Percentiles rank a stretch among this genome's conserved stretches.
These are phyloP conservation scores for Sepioteuthis lessoniana DNA, from an alignment of 2,888 invertebrate species.

Conservation along the genomic window DNA sequence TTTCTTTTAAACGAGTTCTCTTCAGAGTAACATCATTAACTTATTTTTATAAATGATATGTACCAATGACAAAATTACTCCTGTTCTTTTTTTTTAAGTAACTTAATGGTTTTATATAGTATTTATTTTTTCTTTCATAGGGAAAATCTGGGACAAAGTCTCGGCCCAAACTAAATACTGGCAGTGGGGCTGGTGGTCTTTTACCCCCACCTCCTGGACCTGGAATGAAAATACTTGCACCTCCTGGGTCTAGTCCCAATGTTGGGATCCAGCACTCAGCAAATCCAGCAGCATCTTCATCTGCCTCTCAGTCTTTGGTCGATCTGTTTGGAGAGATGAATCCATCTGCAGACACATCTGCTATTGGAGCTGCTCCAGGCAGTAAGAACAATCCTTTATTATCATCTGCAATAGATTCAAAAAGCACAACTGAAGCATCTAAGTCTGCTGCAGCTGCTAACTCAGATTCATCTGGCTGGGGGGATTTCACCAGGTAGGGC, in stretches of 20 bases:
- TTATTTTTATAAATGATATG: too few relatives aligned
- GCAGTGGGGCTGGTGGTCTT: constrained; percentile 13
- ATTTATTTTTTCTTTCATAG: background rate
- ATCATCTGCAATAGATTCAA: background rate
- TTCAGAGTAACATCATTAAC: too few relatives aligned
- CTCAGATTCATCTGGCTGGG: background rate
- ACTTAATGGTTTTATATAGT: background rate
- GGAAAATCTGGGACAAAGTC: background rate
- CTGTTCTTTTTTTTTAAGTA: too few relatives aligned
- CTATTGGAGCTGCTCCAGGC: background rate
- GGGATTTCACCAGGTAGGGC: background rate
- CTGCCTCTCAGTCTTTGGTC: background rate
- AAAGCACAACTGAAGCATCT: background rate
- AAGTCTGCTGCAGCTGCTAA: background rate
- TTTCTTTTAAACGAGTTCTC: too few relatives aligned
- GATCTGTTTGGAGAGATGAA: background rate
- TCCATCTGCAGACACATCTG: background rate
- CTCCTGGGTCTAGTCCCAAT: background rate
- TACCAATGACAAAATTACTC: too few relatives aligned
- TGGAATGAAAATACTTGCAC: background rate
- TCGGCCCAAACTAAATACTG: background rate
- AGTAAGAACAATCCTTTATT: background rate
- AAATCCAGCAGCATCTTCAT: background rate
- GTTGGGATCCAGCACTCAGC: background rate
- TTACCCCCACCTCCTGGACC: background rate